Evolutionary conservation across 2,113 vertebrate genomes (phyloP), one percentile per base, ranked within the genome.

Genomic region (Tupaia chinensis): DNA sequence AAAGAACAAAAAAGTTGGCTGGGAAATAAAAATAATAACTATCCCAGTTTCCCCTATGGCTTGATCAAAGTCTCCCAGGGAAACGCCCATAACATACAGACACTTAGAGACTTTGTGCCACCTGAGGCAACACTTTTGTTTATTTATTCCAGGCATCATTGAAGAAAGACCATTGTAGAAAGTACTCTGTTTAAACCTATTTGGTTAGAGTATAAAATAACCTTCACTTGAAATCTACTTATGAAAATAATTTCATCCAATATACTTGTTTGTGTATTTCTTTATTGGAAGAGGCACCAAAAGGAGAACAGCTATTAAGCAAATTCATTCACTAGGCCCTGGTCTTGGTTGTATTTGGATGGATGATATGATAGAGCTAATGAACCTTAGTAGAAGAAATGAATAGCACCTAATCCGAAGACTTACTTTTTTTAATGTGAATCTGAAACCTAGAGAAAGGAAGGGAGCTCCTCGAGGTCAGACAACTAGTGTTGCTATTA

Each of bases 171-270:
- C 44, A 44, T 44, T 44, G 44, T 44, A 44, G 44, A 44, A 44
- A 44, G 44, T 44, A 44, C 44, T 90, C 63, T 53, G 34, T 5
- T 19, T 56, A 60, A 76, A 32, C 3, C 29, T 11, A 15, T 68
- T 34, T 63, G 34, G 78, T 68, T 11, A 29, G 29, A 68, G 54
- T 14, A 20, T 63, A 70, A 82, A 84, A 88, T 17, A 88, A 88
- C 20, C 4, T 89, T 89, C 25, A 44, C 5, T 83, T 73, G 27
- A 94, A 78, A 73, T 83, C 29, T 22, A 63, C 44, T 54, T 61
- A 60, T 68, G 69, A 61, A 87, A 92, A 80, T 25, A 93, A 80
- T n/a, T 76, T 82, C 27, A 82, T 70, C 63, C 63, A 92, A 76
- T 70, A 54, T 3, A 91, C 69, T 65, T 77, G 27, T 54, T 34